Base-by-base conservation (phyloP, 2,797 vertebrate species). In the Enteromius argenteus region DNA sequence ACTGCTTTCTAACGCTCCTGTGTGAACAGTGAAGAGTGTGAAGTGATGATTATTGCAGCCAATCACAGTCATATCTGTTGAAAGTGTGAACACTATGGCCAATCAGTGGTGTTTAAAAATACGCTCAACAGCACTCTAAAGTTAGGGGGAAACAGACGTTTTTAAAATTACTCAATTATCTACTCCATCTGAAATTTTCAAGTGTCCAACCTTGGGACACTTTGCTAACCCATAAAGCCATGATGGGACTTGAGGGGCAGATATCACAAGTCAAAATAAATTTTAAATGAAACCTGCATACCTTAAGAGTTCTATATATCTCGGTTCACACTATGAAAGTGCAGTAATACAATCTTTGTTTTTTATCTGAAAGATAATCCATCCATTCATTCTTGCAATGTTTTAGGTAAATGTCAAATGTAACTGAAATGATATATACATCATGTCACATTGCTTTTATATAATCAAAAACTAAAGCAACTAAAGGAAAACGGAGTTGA, bases 341-440 rank as follows among this genome's bases (percentile, higher is more conserved):
- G 9, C 15, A 15, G 23, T 32, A 32, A 51, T 49, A 51, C 8
- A 49, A 15, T 19, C 35, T 66, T 35, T 19, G 10, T 19, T 77
- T 21, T 68, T 64, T 53, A 83, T 74, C 84, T 84, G 44, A 79
- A 81, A 78, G 76, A 84, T 81, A 35, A 79, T 44, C 13, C 27
- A 56, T 84, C 15, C 56, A 79, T 14, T 53, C 19, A 53, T 23
- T n/a, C 19, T 75, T 56, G 6, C 32, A 75, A 21, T 2, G n/a
- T 37, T 75, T 53, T 75, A 15, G 21, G 7, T 75, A 56, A 56
- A 56, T 56, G 5, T 37, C 37, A 74, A 42, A 56, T 13, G 11
- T 7, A 58, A 23, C 21, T n/a, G 5, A 56, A 74, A 74, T 53
- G 4, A 35, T n/a, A 37, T 2, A 56, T 51, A n/a, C 3, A 1